Evolutionary conservation across 2,113 vertebrate species (phyloP), one percentile per base, ranked within the genome.

Genomic region (Python bivittatus): DNA sequence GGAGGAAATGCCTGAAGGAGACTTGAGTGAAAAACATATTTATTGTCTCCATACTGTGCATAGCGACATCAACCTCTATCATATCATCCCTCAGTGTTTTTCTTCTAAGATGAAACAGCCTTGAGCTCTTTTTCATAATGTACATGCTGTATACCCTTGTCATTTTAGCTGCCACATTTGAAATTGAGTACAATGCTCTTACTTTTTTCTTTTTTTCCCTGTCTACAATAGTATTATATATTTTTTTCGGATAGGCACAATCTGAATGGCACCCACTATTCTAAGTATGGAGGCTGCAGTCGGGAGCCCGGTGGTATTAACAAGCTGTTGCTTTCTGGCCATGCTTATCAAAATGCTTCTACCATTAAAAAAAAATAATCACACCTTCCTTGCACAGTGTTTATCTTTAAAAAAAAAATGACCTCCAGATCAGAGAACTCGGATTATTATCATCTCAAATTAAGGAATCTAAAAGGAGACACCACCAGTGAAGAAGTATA

Each of bases 401-500:
- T 96, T 95, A 61, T 29, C 22, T 38, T n/a, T n/a, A n/a, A n/a
- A 20, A 22, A 79, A 79, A 27, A 29, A 52, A n/a, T 13, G 8
- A 0, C 0, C 29, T 58, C 94, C 83, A 92, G 53, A 42, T 88
- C 29, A 93, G 79, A 93, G 83, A 88, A 2, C 42, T 9, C 23
- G 38, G 38, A 84, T 84, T 44, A 20, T 33, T 60, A 57, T 48
- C 48, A 87, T 17, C 93, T 91, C 84, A 94, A 58, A 1, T 6
- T 52, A 95, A 2, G 90, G 44, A 86, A 95, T 93, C 72, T 33
- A 91, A 92, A 89, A 83, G n/a, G 79, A 84, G 4, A 88, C 90
- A 11, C n/a, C 91, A 94, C 15, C 93, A 86, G 53, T 94, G 95
- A 92, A 79, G 72, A 79, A 95, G 93, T 53, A 44, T 57, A 91